phyloP scores from a whole-genome alignment of 2,113 vertebrate genomes.

The Hypomesus transpacificus region DNA sequence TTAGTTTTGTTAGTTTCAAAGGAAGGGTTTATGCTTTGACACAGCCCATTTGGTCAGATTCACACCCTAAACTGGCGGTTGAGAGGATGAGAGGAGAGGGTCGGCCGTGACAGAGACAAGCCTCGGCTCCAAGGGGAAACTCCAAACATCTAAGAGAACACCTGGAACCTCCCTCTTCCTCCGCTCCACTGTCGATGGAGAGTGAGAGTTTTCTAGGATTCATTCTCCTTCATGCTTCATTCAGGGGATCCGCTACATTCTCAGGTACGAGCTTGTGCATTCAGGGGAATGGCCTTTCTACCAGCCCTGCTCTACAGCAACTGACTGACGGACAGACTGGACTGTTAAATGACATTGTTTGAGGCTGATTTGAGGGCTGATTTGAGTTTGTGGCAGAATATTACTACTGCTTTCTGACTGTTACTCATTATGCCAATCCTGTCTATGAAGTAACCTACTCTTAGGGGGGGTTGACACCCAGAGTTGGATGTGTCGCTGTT shows the following conservation, averaged over 20 bases:
- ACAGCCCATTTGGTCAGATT: slow-evolving; percentile 23
- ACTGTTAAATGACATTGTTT: background rate
- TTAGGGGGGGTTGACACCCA: slow-evolving; percentile 30
- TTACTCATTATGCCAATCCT: slow-evolving; percentile 38
- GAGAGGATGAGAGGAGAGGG: slow-evolving; percentile 25
- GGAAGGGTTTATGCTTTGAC: slow-evolving; percentile 45
- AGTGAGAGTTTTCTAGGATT: slow-evolving; percentile 60
- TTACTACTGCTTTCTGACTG: slow-evolving; percentile 14
- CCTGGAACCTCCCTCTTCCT: slow-evolving; percentile 61
- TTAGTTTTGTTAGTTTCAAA: slow-evolving; percentile 56
- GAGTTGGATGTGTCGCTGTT: slow-evolving; percentile 39
- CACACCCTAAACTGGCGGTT: slow-evolving; percentile 50
- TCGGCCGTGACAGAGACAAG: slow-evolving; percentile 21
- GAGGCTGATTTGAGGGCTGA: background rate
- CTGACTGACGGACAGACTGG: background rate
- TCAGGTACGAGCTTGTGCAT: slow-evolving; percentile 57
- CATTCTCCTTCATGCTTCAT: slow-evolving; percentile 68
- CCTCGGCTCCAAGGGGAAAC: slow-evolving; percentile 33
- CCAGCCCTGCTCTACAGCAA: slow-evolving; percentile 43
- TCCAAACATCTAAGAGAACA: slow-evolving; percentile 31
- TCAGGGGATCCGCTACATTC: slow-evolving; percentile 56
- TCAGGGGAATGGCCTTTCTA: slow-evolving; percentile 46
- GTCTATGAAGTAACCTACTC: slow-evolving; percentile 28
- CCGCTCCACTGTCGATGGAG: slow-evolving; percentile 55
- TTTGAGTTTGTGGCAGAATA: no score